Conservation (phyloP, 2,888 invertebrate species). For the Tenthredo scrophulariae region DNA sequence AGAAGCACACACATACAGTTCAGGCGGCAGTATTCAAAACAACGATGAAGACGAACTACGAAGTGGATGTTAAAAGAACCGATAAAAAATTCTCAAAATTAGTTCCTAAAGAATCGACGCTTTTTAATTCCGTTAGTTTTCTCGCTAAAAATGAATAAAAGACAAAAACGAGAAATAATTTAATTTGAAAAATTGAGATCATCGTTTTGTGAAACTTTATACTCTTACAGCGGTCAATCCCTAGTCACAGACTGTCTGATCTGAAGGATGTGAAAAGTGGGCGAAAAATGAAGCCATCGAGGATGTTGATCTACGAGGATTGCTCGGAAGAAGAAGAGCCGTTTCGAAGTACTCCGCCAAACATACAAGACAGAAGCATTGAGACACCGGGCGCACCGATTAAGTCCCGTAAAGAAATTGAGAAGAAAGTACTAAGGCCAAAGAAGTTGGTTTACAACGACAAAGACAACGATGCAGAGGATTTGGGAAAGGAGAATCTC, state of each 20-base stretch:
- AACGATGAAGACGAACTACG: background rate
- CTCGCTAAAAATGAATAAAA: too few relatives aligned
- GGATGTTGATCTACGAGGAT: constrained; percentile 39
- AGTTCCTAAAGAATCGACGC: background rate
- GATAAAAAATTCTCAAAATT: background rate
- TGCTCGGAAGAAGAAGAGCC: background rate
- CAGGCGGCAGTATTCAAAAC: constrained; percentile 24
- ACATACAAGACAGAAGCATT: background rate
- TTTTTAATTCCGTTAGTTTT: background rate
- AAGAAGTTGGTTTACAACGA: constrained; percentile 64
- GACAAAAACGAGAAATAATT: background rate
- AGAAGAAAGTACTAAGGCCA: constrained; percentile 62
- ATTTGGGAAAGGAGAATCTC: background rate
- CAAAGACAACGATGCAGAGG: background rate
- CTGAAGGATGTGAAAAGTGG: background rate
- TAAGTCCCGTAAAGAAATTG: constrained; percentile 61
- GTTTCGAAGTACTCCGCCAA: constrained; percentile 16
- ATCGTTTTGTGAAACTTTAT: background rate
- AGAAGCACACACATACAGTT: background rate
- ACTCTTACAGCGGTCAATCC: background rate
- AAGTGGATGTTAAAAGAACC: background rate
- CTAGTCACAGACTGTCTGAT: background rate
- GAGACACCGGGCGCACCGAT: constrained; percentile 63
- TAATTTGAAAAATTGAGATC: background rate
- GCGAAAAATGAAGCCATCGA: constrained; percentile 7